Conservation (phyloP, 2,888 invertebrate species). For the Lochmaea crataegi region DNA sequence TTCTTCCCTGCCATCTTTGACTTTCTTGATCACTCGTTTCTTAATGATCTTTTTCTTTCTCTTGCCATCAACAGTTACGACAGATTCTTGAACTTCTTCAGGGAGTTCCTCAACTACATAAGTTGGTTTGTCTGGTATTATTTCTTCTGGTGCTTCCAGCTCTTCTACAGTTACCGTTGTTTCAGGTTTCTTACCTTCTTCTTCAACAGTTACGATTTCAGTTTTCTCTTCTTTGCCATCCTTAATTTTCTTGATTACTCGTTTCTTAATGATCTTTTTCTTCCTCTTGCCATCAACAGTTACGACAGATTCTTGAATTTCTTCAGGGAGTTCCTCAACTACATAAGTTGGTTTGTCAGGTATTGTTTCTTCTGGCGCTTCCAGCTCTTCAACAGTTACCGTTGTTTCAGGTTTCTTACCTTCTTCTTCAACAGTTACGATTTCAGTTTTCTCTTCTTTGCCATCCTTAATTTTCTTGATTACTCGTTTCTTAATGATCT, state of each 20-base stretch:
- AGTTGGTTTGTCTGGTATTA: slow-evolving; percentile 35
- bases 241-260: slow-evolving; percentile 47
- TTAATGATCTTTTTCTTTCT: slow-evolving; percentile 55
- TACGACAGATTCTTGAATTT: slow-evolving; percentile 52
- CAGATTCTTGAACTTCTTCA: slow-evolving; percentile 56
- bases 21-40: slow-evolving; percentile 57
- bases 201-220: slow-evolving; percentile 61
- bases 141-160: slow-evolving; percentile 51
- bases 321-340: slow-evolving; percentile 52
- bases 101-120: slow-evolving; percentile 50
- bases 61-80: slow-evolving; percentile 55
- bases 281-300: slow-evolving; percentile 55
- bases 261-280: slow-evolving; percentile 55
- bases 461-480: slow-evolving; percentile 61
- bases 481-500: slow-evolving; percentile 60
- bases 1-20: slow-evolving; percentile 54
- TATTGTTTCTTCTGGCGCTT: slow-evolving; percentile 62
- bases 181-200: slow-evolving; percentile 56
- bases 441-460: slow-evolving; percentile 59
- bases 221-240: slow-evolving; percentile 58
- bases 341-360: slow-evolving; percentile 56
- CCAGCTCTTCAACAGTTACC: slow-evolving; percentile 55
- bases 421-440: slow-evolving; percentile 55
- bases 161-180: slow-evolving; percentile 60
- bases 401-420: slow-evolving; percentile 50